Percentiles rank a stretch among this genome's conserved stretches.
Evolutionary conservation across 53 echinoderm and acorn worm genomes (phyloP).

Genomic region (Paelopatides confundens): DNA sequence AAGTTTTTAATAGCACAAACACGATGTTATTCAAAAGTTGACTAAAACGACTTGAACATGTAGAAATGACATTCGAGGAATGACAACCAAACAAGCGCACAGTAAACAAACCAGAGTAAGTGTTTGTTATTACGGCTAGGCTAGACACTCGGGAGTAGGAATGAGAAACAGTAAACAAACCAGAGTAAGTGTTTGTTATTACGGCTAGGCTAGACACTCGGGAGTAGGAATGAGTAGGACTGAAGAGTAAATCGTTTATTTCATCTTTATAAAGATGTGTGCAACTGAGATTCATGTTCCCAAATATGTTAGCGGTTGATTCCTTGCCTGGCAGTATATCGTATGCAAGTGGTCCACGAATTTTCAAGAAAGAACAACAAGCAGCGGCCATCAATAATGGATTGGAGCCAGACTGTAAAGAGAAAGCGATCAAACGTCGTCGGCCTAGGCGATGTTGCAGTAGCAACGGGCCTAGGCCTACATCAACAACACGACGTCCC

Average conservation of each 20-base stretch:
- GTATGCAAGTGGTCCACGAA: not conserved
- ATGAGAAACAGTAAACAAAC: too few species aligned
- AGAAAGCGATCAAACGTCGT: slow-evolving; percentile 8
- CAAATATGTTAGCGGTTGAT: slow-evolving; percentile 13
- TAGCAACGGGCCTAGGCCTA: slow-evolving; percentile 24
- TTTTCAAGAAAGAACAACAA: slow-evolving; percentile 23
- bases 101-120: not conserved
- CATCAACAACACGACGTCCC: not conserved
- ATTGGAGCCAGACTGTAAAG: not conserved
- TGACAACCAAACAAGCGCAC: not conserved
- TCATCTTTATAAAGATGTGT: not conserved
- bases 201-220: too few species aligned
- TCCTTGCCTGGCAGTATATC: slow-evolving; percentile 2
- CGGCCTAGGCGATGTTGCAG: too few species aligned
- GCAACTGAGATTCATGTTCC: not conserved
- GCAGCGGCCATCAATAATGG: not conserved
- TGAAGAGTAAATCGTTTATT: too few species aligned
- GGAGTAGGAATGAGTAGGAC: too few species aligned
- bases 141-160: too few species aligned
- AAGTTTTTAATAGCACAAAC: too few species aligned
- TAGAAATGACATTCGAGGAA: not conserved
- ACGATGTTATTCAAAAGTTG: too few species aligned
- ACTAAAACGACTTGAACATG: not conserved
- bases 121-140: not conserved
- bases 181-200: too few species aligned